Percentiles rank a stretch among this genome's conserved stretches.
phyloP scores from a whole-genome alignment of 2,797 vertebrate species.

The Enteromius treurensis region DNA sequence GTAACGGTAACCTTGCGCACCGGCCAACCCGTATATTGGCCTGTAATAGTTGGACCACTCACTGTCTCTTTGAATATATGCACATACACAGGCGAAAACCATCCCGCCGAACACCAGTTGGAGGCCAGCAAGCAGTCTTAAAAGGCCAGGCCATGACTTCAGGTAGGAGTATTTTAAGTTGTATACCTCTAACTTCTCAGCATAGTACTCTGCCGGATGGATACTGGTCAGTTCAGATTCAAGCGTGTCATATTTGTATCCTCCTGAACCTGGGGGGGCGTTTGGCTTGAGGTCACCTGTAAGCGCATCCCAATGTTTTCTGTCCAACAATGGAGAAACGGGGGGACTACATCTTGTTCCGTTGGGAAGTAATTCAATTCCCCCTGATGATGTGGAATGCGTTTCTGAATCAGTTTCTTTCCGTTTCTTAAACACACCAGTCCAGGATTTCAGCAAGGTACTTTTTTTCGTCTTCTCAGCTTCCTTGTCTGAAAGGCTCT shows the following conservation, averaged over 20 bases:
- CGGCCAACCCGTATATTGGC: slow-evolving; percentile 58
- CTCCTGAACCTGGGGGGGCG: background rate
- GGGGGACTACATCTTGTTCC: slow-evolving; percentile 74
- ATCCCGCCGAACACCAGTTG: slow-evolving; percentile 82
- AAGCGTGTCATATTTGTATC: slow-evolving; percentile 34
- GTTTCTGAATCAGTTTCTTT: slow-evolving; percentile 46
- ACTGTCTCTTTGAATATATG: slow-evolving; percentile 82
- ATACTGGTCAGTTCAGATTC: slow-evolving; percentile 71
- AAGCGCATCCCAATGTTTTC: slow-evolving; percentile 55
- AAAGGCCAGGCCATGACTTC: slow-evolving; percentile 81
- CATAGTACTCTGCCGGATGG: slow-evolving; percentile 74
- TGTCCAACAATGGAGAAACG: slow-evolving; percentile 69
- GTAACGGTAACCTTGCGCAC: slow-evolving; percentile 74
- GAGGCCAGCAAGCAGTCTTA: slow-evolving; percentile 76
- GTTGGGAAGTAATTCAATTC: slow-evolving; percentile 70
- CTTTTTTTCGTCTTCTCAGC: slow-evolving; percentile 63
- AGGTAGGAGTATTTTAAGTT: slow-evolving; percentile 75
- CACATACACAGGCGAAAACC: slow-evolving; percentile 79
- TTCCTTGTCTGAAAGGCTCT: slow-evolving; percentile 44
- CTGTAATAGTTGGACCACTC: slow-evolving; percentile 79
- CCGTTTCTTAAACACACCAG: slow-evolving; percentile 61
- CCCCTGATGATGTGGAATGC: slow-evolving; percentile 46
- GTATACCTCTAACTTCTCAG: slow-evolving; percentile 76
- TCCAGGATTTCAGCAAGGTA: slow-evolving; percentile 72
- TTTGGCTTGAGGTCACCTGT: slow-evolving; percentile 52